Evolutionary conservation across 1,140 invertebrate species (phyloP), one percentile per base, ranked within the genome.

Genomic region (Augochlora pura): DNA sequence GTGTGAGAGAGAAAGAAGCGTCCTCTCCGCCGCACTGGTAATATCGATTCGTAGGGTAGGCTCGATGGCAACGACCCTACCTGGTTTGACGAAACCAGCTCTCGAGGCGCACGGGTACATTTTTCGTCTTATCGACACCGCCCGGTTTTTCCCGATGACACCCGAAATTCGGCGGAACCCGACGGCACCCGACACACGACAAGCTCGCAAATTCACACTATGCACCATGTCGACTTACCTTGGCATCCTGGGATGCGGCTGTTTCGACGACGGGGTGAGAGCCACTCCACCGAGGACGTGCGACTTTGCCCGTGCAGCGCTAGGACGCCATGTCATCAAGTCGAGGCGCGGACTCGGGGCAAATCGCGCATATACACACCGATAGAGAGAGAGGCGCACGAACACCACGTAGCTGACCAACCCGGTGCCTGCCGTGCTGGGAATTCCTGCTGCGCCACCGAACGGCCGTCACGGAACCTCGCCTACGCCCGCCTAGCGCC

Each of bases 251-350:
- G 74, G 80, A 82, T 80, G 79, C 60, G 57, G 73, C 65, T 77
- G 81, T 62, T 82, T 80, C 84, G 63, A 81, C 80, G 81, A 86
- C 77, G 74, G 84, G 79, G 72, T 67, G 66, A 84, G 72, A 81
- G 25, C 77, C 81, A 81, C 84, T 80, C 78, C 81, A 73, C 80
- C 74, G 85, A 82, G 86, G 86, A 87, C 82, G 87, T 87, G 81
- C 82, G 81, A 87, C 85, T 90, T 83, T 66, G 81, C 57, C 85
- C 81, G 88, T 88, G 83, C 85, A 88, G 86, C 86, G 85, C 91
- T 90, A 92, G 90, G 90, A 92, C 91, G 91, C 91, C 91, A 92
- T 92, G 91, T 92, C 91, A 92, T 91, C 91, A 90, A 91, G 89
- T 91, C 88, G 84, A 88, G 86, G 81, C 86, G 83, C 80, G 75